These are phyloP conservation scores for Nesometra sesokonis DNA, from an alignment of 35 echinoderm and acorn worm genomes.

Conservation along the genomic window DNA sequence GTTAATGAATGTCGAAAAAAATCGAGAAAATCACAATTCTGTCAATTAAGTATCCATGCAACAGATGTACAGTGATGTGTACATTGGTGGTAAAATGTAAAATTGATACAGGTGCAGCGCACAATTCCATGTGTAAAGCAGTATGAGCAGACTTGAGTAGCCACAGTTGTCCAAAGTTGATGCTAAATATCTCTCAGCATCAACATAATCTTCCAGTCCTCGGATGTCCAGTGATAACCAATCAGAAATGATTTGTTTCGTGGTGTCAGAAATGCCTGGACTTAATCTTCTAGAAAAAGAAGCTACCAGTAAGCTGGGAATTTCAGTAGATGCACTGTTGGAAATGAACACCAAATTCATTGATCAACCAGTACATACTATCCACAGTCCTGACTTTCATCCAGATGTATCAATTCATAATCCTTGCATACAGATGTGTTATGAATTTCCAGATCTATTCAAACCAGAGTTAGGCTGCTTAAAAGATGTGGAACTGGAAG, in stretches of 20 bases:
- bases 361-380: not conserved
- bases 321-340: not conserved
- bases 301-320: not conserved
- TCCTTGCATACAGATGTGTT: not conserved
- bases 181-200: not conserved
- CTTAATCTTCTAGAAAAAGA: not conserved
- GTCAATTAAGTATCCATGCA: not conserved
- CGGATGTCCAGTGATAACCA: not conserved
- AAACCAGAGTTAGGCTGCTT: constrained; percentile 1
- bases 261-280: not conserved
- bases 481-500: constrained; percentile 23
- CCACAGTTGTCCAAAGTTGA: not conserved
- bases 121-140: not conserved
- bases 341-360: not conserved
- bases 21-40: no score
- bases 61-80: not conserved
- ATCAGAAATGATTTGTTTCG: not conserved
- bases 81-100: not conserved
- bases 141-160: not conserved
- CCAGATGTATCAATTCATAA: not conserved
- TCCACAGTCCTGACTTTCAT: not conserved
- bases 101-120: not conserved
- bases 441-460: constrained; percentile 1
- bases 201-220: not conserved
- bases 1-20: no score